Base-by-base conservation (phyloP, 2,113 vertebrate species). In the Pluvialis apricaria region DNA sequence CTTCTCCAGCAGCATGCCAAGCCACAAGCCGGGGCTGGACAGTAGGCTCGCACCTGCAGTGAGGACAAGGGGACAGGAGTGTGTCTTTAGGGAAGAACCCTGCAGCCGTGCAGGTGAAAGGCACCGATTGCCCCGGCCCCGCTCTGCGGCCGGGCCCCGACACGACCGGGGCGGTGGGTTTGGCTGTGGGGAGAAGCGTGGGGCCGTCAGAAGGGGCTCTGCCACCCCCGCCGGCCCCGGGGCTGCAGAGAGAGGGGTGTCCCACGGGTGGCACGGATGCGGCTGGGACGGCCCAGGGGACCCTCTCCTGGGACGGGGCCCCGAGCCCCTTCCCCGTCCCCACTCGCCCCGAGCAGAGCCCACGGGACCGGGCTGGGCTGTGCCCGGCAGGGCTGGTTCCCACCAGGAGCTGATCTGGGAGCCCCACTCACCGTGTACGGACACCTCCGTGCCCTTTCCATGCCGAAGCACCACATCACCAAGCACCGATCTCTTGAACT, bases 1-100 rank as follows among this genome's bases (percentile, higher is more conserved):
- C 70, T 96, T 96, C 45, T 96, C 94, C 65, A 96, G 65, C 73
- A 93, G 47, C 5, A 92, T 5, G 21, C 55, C 31, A 29, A 96
- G 7, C 11, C 51, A 62, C 57, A 96, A 26, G 5, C 3, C 5
- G 0, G 60, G 19, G 55, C 31, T 49, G 65, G 36, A 52, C 13
- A 49, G 52, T 45, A 58, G 4, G 9, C 1, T 34, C 1, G 0
- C 4, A 66, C 5, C 94, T 93, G 73, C 9, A 4, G 13, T 11
- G 58, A 18, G 8, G 29, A 78, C 6, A 38, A 32, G 12, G 31
- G 11, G 2, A 80, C 4, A 0, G 86, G 54, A 86, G 32, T 5
- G 16, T 38, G 15, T 26, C 60, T 16, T 38, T 15, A 15, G 36
- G 26, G 26, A 62, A 40, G 36, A 64, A 64, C 61, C 36, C 36